phyloP scores from a whole-genome alignment of 2,888 invertebrate species.

The Lepidochitona cinerea region DNA sequence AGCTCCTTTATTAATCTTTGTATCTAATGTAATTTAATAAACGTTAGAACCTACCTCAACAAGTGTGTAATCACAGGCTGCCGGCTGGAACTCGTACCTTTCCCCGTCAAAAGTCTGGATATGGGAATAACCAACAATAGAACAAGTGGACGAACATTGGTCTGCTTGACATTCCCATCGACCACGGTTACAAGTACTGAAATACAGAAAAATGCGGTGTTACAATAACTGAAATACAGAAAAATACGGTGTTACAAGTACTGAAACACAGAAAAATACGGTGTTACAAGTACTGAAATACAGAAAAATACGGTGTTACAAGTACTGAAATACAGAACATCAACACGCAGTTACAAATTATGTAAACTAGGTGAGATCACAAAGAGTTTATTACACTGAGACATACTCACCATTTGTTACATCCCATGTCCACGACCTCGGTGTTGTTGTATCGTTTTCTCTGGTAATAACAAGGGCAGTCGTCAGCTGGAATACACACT shows the following conservation, averaged over 20 bases:
- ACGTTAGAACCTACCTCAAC: not conserved
- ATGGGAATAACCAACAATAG: not conserved
- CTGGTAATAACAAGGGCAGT: constrained; percentile 35
- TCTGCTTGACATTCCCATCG: not conserved
- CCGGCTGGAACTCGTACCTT: constrained; percentile 1
- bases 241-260: no score
- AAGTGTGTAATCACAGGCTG: not conserved
- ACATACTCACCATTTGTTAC: constrained; percentile 35
- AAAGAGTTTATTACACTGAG: no score
- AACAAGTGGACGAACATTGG: not conserved
- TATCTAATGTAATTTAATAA: no score
- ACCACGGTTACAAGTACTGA: constrained; percentile 1
- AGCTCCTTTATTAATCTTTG: no score
- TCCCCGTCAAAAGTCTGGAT: constrained; percentile 2
- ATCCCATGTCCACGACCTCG: constrained; percentile 27
- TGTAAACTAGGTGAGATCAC: no score
- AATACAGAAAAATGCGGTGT: not conserved
- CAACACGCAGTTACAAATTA: no score
- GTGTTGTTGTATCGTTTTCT: constrained; percentile 30
- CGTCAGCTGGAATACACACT: constrained; percentile 27
- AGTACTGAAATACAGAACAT: no score
- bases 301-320: no score
- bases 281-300: no score
- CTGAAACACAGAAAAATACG: no score
- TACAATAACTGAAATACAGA: no score